These are phyloP conservation scores for Rhodeus uyekii DNA, from an alignment of 2,797 vertebrate species.

Conservation along the genomic window DNA sequence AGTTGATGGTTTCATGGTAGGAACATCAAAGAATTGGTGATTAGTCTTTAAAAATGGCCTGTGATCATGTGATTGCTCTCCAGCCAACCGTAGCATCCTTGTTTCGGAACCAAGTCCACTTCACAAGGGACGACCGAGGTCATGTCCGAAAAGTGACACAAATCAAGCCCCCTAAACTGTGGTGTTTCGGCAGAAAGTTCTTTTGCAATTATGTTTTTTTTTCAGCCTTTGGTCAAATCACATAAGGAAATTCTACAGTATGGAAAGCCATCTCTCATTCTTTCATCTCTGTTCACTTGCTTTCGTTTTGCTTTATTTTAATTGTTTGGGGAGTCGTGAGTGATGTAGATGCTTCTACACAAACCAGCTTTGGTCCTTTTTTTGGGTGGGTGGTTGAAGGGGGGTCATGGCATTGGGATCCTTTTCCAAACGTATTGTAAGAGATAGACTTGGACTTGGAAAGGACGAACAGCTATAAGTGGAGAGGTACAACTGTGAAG, in stretches of 20 bases:
- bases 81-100: not conserved
- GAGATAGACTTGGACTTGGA: constrained; percentile 69
- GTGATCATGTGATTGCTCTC: not conserved
- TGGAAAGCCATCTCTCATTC: constrained; percentile 63
- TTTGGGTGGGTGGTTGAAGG: not conserved
- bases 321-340: constrained; percentile 42
- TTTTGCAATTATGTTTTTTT: constrained; percentile 43
- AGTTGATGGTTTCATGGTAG: not conserved
- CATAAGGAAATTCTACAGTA: constrained; percentile 33
- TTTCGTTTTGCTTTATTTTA: constrained; percentile 61
- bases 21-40: not conserved
- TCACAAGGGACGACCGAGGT: not conserved
- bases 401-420: constrained; percentile 18
- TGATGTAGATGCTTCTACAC: constrained; percentile 41
- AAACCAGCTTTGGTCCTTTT: constrained; percentile 64
- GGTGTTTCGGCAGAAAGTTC: not conserved
- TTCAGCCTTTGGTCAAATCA: constrained; percentile 65
- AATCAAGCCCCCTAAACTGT: constrained; percentile 11
- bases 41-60: not conserved
- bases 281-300: constrained; percentile 37
- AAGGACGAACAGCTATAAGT: constrained; percentile 79
- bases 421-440: constrained; percentile 27
- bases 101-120: constrained; percentile 27
- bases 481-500: constrained; percentile 82
- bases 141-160: not conserved